Evolutionary conservation across 1,140 invertebrate genomes (phyloP), one percentile per base, ranked within the genome.

Genomic region (Drosophila persimilis): DNA sequence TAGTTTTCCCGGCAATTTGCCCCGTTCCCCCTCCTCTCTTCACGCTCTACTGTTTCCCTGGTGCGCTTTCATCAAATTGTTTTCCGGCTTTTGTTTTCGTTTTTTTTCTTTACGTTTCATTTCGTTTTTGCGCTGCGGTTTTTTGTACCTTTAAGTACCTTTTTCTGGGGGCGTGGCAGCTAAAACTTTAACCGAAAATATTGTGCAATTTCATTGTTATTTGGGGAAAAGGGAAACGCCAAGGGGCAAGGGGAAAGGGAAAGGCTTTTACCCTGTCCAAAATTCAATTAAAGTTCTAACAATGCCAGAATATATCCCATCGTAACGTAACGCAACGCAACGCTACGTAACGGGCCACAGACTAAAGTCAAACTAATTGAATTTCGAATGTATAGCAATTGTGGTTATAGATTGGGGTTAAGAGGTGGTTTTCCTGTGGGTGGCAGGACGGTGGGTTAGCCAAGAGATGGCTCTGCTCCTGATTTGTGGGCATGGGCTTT

Each of bases 41-140:
- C 35, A 39, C 35, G 35, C 35, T 39, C 35, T 13, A 39, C 11
- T 39, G 35, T 39, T 39, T 39, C 35, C 35, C 35, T 39, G 43
- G 61, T 73, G 51, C 81, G 20, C 64, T 70, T 70, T 69, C 77
- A 58, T 88, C 83, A 86, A 86, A 86, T 86, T 81, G 83, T 81
- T 86, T 85, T 88, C 78, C 81, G 83, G 83, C 77, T 88, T 86
- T 86, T 81, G 74, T 86, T 86, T 85, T 85, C 56, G 39, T 58
- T 77, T 63, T 79, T 55, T 39, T 65, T 59, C 13, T 41, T 65
- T 61, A 48, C 45, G 46, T 29, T 45, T 29, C 20, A 57, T 73
- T 60, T 24, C 24, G 7, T 47, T 53, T 59, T 52, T 46, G 11
- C 31, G 9, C 52, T 57, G 55, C 51, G 48, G 57, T 72, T 72